phyloP scores from a whole-genome alignment of 2,113 vertebrate genomes.

The Xiphophorus couchianus region DNA sequence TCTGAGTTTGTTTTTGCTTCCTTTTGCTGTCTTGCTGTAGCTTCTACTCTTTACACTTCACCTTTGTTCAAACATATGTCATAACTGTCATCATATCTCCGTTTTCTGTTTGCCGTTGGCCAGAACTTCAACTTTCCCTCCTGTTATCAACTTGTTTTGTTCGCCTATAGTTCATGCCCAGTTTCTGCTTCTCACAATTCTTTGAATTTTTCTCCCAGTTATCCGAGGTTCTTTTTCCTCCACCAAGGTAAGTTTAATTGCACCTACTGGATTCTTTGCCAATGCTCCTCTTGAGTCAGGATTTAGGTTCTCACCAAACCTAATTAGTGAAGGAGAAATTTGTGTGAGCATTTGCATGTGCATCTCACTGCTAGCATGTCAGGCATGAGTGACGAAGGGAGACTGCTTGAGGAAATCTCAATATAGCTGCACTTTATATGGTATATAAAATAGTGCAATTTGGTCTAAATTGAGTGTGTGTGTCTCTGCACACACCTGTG shows the following conservation, averaged over 20 bases:
- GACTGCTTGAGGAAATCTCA: neutral
- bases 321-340: neutral
- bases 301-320: constrained; percentile 1
- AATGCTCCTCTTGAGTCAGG: constrained; percentile 1
- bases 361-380: neutral
- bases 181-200: neutral
- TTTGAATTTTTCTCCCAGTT: neutral
- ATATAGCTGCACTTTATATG: neutral
- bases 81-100: neutral
- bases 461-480: neutral
- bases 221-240: neutral
- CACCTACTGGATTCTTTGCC: neutral
- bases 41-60: neutral
- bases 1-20: neutral
- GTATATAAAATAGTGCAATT: neutral
- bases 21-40: neutral
- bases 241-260: constrained; percentile 1
- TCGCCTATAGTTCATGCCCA: neutral
- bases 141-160: neutral
- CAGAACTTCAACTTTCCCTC: neutral
- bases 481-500: neutral
- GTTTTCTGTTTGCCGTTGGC: neutral
- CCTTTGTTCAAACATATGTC: neutral
- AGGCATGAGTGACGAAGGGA: neutral
- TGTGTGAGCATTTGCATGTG: neutral